Conservation (phyloP, 1,140 invertebrate genomes). For the Theocolax elegans region DNA sequence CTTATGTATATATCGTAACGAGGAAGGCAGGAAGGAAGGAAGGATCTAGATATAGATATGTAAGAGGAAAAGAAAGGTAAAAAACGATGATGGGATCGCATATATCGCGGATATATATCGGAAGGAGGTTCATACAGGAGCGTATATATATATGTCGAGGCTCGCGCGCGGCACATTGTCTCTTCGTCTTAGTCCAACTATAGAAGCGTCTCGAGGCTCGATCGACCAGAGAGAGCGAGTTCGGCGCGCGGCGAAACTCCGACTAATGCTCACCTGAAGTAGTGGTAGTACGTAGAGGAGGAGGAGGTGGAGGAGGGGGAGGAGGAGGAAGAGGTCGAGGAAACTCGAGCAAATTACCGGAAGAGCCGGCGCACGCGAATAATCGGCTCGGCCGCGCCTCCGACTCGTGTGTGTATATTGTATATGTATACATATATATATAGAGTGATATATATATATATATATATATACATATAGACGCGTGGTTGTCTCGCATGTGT, state of each 20-base stretch:
- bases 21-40: too few relatives aligned
- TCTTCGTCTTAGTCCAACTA: too few relatives aligned
- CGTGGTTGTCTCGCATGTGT: not conserved
- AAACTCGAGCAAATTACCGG: conserved; percentile 56
- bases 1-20: too few relatives aligned
- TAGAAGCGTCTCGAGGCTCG: too few relatives aligned
- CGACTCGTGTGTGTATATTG: too few relatives aligned
- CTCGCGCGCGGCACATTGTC: too few relatives aligned
- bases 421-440: not conserved
- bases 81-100: too few relatives aligned
- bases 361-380: conserved; percentile 44
- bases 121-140: too few relatives aligned
- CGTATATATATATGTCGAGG: too few relatives aligned
- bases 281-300: not conserved
- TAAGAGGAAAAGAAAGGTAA: not conserved
- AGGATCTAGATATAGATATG: too few relatives aligned
- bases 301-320: not conserved
- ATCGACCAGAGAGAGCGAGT: not conserved
- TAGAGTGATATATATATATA: not conserved
- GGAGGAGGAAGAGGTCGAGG: conserved; percentile 16
- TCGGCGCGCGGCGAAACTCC: not conserved
- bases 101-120: too few relatives aligned
- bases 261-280: not conserved
- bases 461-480: not conserved
- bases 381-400: too few relatives aligned